These are phyloP conservation scores for Pocota personata DNA, from an alignment of 2,888 invertebrate genomes.

Conservation along the genomic window DNA sequence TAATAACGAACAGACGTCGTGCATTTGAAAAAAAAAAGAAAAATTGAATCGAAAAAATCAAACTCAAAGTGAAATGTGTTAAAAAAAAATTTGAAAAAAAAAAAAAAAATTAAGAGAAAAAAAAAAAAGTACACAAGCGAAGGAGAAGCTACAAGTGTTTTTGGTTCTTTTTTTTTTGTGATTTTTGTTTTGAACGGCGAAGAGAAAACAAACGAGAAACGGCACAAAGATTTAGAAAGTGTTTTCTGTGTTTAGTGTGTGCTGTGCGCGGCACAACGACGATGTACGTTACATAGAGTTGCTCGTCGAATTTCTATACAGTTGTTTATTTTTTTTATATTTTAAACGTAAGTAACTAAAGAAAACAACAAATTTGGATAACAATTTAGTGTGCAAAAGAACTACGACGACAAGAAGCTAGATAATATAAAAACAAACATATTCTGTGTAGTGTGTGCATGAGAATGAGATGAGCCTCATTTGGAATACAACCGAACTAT, in stretches of 20 bases:
- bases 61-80: slow-evolving; percentile 57
- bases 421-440: neutral
- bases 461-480: slow-evolving; percentile 64
- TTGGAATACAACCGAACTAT: slow-evolving; percentile 36
- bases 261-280: slow-evolving; percentile 27
- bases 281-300: neutral
- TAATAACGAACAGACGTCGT: slow-evolving; percentile 22
- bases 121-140: slow-evolving; percentile 35
- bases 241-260: slow-evolving; percentile 51
- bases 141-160: slow-evolving; percentile 67
- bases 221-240: slow-evolving; percentile 61
- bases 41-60: neutral
- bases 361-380: neutral
- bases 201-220: slow-evolving; percentile 50
- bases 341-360: slow-evolving; percentile 9
- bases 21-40: slow-evolving; percentile 23
- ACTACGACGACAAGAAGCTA: neutral
- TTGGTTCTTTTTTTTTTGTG: slow-evolving; percentile 37
- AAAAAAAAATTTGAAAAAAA: slow-evolving; percentile 18
- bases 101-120: slow-evolving; percentile 26
- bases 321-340: slow-evolving; percentile 9
- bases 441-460: neutral
- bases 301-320: neutral
- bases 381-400: neutral
- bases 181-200: slow-evolving; percentile 61